phyloP scores from a whole-genome alignment of 37 sponge, comb jelly and placozoan genomes.

The Diacarnus erythraeanus region DNA sequence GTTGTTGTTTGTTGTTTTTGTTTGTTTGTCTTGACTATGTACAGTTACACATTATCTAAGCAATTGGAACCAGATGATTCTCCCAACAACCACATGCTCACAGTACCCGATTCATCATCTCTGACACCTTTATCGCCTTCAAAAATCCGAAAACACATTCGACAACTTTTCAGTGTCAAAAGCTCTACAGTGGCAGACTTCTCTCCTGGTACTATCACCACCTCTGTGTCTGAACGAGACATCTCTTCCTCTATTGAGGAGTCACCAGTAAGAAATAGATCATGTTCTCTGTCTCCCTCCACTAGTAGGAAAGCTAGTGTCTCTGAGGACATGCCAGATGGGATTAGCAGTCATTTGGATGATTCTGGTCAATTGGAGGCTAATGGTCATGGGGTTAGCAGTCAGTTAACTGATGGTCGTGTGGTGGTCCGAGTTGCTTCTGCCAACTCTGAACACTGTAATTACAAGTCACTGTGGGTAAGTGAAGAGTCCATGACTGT shows the following conservation, averaged over 20 bases:
- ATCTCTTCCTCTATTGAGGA: background rate
- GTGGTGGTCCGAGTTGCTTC: constrained; percentile 40
- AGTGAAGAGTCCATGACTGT: background rate
- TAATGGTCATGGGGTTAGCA: background rate
- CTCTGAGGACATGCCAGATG: too few species aligned
- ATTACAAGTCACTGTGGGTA: constrained; percentile 43
- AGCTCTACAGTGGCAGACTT: background rate
- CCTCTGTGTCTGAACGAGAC: constrained; percentile 14
- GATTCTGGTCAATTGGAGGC: background rate
- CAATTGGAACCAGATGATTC: constrained; percentile 35
- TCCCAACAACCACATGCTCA: background rate
- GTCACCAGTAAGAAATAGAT: background rate
- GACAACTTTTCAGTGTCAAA: constrained; percentile 8
- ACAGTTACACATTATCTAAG: constrained; percentile 40
- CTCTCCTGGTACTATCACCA: background rate
- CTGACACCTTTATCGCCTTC: constrained; percentile 1
- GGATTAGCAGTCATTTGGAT: too few species aligned
- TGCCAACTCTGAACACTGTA: constrained; percentile 37
- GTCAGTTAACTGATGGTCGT: background rate
- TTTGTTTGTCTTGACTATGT: background rate
- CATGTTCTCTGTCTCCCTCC: constrained; percentile 12
- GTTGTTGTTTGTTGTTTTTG: too few species aligned
- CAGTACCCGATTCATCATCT: background rate
- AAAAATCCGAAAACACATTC: background rate
- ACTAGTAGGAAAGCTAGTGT: background rate